Evolutionary conservation across 2,888 invertebrate genomes (phyloP).

Genomic region (Germaria angustata): DNA sequence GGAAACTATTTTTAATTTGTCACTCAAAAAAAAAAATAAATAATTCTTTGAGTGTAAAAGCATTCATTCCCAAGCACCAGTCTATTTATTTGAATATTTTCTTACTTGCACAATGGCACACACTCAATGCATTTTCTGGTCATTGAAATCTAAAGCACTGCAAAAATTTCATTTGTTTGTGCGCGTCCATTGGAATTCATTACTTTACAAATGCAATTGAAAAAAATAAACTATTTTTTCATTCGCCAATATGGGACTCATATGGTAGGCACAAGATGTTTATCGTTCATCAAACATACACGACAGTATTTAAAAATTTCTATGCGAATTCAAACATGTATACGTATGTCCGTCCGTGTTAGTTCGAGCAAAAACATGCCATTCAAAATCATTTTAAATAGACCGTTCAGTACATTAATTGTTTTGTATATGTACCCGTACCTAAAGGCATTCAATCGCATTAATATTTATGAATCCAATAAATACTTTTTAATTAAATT

Average conservation of each 20-base stretch:
- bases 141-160: slow-evolving; percentile 14
- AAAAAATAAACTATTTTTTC: neutral
- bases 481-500: slow-evolving; percentile 41
- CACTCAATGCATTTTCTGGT: neutral
- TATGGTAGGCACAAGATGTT: slow-evolving; percentile 14
- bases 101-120: neutral
- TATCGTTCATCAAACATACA: slow-evolving; percentile 25
- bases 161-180: slow-evolving; percentile 10
- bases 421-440: slow-evolving; percentile 69
- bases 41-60: slow-evolving; percentile 29
- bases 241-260: neutral
- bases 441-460: slow-evolving; percentile 44
- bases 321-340: neutral
- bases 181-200: slow-evolving; percentile 12
- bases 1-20: neutral
- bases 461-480: slow-evolving; percentile 40
- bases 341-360: neutral
- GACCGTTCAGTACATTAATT: slow-evolving; percentile 75
- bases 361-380: slow-evolving; percentile 15
- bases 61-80: neutral
- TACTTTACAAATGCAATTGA: neutral
- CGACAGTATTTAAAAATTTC: slow-evolving; percentile 25
- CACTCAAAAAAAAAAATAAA: neutral
- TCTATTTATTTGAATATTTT: neutral
- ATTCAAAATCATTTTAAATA: slow-evolving; percentile 69